Conservation (phyloP, 2,888 invertebrate genomes). For the Muschampia plurimacula region DNA sequence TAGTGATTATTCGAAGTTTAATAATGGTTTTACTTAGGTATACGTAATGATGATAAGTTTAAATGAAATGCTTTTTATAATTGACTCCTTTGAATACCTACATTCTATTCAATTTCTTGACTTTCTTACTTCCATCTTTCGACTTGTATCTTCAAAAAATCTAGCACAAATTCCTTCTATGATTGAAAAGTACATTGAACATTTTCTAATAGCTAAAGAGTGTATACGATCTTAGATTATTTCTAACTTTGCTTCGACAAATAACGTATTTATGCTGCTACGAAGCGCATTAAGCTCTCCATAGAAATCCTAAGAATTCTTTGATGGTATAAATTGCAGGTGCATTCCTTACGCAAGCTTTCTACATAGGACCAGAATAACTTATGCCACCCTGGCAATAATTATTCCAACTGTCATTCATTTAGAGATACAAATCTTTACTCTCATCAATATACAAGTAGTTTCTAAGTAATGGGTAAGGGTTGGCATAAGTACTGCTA, state of each 20-base stretch:
- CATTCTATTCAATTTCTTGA: neutral
- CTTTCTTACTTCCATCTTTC: neutral
- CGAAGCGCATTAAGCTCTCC: slow-evolving; percentile 4
- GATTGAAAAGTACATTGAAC: neutral
- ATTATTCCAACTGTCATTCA: slow-evolving; percentile 19
- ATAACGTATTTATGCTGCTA: slow-evolving; percentile 9
- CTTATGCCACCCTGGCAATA: slow-evolving; percentile 15
- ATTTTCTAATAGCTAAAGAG: neutral
- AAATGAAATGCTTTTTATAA: neutral
- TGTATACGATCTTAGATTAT: neutral
- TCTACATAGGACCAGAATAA: slow-evolving; percentile 17
- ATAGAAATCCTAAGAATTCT: slow-evolving; percentile 16
- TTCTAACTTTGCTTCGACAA: slow-evolving; percentile 10
- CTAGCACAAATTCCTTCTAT: neutral
- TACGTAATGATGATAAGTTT: neutral
- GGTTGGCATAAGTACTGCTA: neutral
- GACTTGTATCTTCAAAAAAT: neutral
- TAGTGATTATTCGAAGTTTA: slow-evolving; percentile 15
- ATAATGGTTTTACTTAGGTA: neutral
- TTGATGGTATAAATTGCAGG: slow-evolving; percentile 21
- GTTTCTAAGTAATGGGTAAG: neutral
- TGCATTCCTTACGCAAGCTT: slow-evolving; percentile 20
- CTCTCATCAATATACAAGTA: slow-evolving; percentile 10
- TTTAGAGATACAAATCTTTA: slow-evolving; percentile 21
- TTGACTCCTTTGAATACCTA: neutral